Evolutionary conservation across 1,140 invertebrate species (phyloP), one percentile per base, ranked within the genome.

Genomic region (Glossosoma conforme): DNA sequence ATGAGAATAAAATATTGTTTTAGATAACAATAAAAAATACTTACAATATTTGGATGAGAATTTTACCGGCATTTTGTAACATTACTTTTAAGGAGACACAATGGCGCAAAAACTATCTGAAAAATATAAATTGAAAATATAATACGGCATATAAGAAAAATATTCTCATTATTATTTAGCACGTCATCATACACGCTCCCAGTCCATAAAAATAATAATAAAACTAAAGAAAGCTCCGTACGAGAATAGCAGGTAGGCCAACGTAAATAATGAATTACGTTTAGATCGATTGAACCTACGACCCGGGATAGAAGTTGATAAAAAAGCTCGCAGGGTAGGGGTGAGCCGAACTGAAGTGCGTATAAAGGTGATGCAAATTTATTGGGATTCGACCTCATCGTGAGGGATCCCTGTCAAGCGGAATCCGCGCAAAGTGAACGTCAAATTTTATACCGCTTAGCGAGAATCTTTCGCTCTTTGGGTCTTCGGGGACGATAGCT

Each of bases 181-280:
- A 24, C 32, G 15, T 44, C 37, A 44, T 53, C 38, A 28, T 32
- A 40, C 37, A 28, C 25, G 24, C 24, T 43, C 40, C 42, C 37
- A 33, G 15, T 30, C 35, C 38, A 48, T 47, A 42, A 54, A 52
- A 45, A 30, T 22, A 54, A 47, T 47, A 47, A 54, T 33, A 47
- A 3, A 45, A 25, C 24, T 15, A 14, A 43, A 42, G 32, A 44
- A 24, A 21, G 15, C 40, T 15, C 21, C 37, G 30, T 48, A 28
- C 37, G 42, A 42, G 13, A 9, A 15, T 22, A 43, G 42, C 44
- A 47, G 44, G 44, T 47, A 47, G 19, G 33, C 33, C 33, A 42
- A 35, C 25, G 47, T 56, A 55, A 56, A 56, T 56, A 56, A 56
- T 56, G 54, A 56, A 56, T 56, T 56, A 56, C 54, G 48, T 47